These are phyloP conservation scores for Sabatieria punctata DNA, from an alignment of 2,888 invertebrate species.

Conservation along the genomic window DNA sequence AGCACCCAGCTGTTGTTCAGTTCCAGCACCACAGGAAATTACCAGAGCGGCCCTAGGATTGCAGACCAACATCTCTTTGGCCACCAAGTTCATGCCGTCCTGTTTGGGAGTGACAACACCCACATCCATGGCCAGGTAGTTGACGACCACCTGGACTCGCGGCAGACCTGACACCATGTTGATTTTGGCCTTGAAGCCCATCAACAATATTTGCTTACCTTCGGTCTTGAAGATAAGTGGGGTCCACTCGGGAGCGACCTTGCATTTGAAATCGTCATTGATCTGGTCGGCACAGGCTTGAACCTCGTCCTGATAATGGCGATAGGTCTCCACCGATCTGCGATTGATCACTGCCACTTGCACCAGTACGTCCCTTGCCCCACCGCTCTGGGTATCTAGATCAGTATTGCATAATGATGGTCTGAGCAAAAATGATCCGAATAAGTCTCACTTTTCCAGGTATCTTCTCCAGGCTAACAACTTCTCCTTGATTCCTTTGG, in stretches of 20 bases:
- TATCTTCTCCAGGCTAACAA: constrained; percentile 15
- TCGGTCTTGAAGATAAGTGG: constrained; percentile 28
- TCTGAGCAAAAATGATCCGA: too few relatives aligned
- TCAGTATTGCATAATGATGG: constrained; percentile 12
- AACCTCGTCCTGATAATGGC: too few relatives aligned
- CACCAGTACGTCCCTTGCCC: constrained; percentile 17
- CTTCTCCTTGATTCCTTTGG: constrained; percentile 24
- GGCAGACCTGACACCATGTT: too few relatives aligned
- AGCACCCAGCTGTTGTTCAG: constrained; percentile 25
- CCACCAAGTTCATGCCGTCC: too few relatives aligned
- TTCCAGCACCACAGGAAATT: constrained; percentile 17
- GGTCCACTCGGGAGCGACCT: constrained; percentile 21
- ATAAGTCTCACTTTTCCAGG: neutral
- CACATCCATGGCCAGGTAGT: too few relatives aligned
- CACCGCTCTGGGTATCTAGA: constrained; percentile 17
- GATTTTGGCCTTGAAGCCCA: too few relatives aligned
- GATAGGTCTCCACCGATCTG: constrained; percentile 19
- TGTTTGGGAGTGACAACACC: constrained; percentile 26
- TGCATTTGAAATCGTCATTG: constrained; percentile 13
- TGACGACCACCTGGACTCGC: too few relatives aligned
- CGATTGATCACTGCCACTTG: constrained; percentile 23
- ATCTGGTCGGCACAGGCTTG: too few relatives aligned
- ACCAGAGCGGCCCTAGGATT: constrained; percentile 20
- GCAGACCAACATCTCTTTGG: too few relatives aligned
- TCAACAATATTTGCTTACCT: too few relatives aligned